Percentiles rank a stretch among this genome's conserved stretches.
Evolutionary conservation across 2,888 invertebrate genomes (phyloP).

Genomic region (Spodoptera littoralis): DNA sequence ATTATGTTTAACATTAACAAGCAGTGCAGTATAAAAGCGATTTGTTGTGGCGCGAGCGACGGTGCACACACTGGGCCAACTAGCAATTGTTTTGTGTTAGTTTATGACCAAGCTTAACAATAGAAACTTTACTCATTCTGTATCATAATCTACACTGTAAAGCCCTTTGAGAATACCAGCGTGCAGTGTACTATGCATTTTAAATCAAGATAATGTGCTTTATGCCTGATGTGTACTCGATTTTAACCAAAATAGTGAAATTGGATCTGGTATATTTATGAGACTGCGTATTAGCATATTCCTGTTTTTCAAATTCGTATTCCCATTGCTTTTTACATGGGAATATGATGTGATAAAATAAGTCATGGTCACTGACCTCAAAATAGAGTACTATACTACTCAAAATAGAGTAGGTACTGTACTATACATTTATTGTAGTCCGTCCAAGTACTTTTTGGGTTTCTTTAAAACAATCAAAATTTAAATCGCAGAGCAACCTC

Average conservation of each 20-base stretch:
- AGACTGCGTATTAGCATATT: no score
- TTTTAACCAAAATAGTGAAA: neutral
- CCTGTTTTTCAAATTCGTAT: no score
- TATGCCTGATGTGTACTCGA: neutral
- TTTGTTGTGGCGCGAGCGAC: constrained; percentile 57
- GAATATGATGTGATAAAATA: no score
- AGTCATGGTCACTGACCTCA: no score
- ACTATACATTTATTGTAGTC: no score
- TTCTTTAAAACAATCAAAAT: constrained; percentile 3
- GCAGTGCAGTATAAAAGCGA: constrained; percentile 58
- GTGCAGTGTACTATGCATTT: constrained; percentile 20
- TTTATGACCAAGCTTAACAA: constrained; percentile 68
- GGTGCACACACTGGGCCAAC: constrained; percentile 57
- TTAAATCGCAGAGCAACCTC: constrained; percentile 3
- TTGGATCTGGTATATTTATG: no score
- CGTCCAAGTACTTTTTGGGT: neutral
- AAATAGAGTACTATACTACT: no score
- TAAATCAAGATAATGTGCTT: constrained; percentile 23
- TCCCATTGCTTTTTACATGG: neutral
- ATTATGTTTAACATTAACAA: constrained; percentile 54
- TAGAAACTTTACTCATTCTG: constrained; percentile 69
- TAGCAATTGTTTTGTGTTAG: constrained; percentile 72
- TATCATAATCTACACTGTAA: constrained; percentile 63
- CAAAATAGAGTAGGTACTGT: no score
- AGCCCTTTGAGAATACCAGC: constrained; percentile 49